Base-by-base conservation (phyloP, 2,113 vertebrate genomes). In the Bungarus multicinctus region DNA sequence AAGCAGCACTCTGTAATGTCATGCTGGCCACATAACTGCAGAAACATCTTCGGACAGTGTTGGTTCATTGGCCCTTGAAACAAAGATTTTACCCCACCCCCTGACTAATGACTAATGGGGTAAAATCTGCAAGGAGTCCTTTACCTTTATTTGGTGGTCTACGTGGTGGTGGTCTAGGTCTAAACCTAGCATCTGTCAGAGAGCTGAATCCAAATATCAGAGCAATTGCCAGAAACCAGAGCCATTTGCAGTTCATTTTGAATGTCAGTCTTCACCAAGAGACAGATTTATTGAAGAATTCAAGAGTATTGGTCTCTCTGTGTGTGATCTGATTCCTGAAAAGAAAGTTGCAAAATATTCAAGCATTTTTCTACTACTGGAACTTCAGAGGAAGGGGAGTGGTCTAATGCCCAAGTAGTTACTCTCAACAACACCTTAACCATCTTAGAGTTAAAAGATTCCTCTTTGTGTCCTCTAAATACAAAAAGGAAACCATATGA, bases 141-240 rank as follows among this genome's bases (percentile, higher is more conserved):
- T n/a, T n/a, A 69, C 64, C 30, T 30, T 88, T 34, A 54, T 1
- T 4, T 90, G 9, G 27, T 47, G 53, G 23, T 27, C 30, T 57
- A 47, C 25, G 1, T 91, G 74, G 90, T 47, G 39, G 55, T 5
- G 54, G 22, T 50, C 54, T 45, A 45, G 10, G 22, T 12, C 64
- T 81, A 39, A 81, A 0, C 39, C 30, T 74, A 20, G 52, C 50
- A 4, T 43, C 69, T 0, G 69, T 60, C 0, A 22, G 0, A 11
- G 57, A 14, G 5, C 91, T 64, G 52, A 91, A 47, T 52, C 57
- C 89, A 47, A 92, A 55, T 88, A 95, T n/a, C 85, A 94, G 34
- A 85, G 58, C 60, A 30, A 11, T 2, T 5, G 43, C 39, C 89
- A 94, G 54, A 60, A 96, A 27, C 86, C 92, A 95, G 45, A 95